phyloP scores from a whole-genome alignment of 2,797 vertebrate species.

The Sebastes ruberrimus region DNA sequence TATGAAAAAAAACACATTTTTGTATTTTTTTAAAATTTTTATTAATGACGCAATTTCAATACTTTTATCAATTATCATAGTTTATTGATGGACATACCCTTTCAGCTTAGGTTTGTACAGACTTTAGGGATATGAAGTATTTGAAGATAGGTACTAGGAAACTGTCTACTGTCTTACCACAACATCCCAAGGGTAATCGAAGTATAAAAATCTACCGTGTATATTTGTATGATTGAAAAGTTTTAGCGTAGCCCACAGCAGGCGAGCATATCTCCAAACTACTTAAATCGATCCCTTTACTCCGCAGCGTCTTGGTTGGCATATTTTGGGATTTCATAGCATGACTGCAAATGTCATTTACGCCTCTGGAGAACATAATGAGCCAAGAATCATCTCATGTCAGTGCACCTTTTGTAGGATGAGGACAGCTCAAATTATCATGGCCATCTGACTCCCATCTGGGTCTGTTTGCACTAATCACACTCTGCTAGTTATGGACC shows the following conservation, averaged over 20 bases:
- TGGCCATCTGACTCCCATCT: slow-evolving; percentile 62
- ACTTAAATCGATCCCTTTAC: slow-evolving; percentile 26
- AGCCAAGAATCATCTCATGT: slow-evolving; percentile 44
- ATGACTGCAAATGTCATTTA: slow-evolving; percentile 41
- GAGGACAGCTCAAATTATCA: slow-evolving; percentile 52
- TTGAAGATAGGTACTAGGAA: background rate
- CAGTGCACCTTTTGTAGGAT: slow-evolving; percentile 26
- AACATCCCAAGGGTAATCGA: slow-evolving; percentile 14
- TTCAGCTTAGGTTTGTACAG: background rate
- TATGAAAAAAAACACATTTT: background rate
- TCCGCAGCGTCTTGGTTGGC: slow-evolving; percentile 8
- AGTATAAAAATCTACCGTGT: background rate
- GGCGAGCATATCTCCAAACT: slow-evolving; percentile 3
- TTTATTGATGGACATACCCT: background rate
- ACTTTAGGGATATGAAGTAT: background rate
- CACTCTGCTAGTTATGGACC: slow-evolving; percentile 26
- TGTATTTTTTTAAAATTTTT: background rate
- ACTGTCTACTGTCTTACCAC: background rate
- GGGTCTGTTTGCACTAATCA: slow-evolving; percentile 47
- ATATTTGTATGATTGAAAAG: slow-evolving; percentile 8
- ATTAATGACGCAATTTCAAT: background rate
- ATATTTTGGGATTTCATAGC: slow-evolving; percentile 41
- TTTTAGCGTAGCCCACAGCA: slow-evolving; percentile 24
- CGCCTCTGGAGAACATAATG: slow-evolving; percentile 27
- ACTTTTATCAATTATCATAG: background rate